Conservation (phyloP, 2,113 vertebrate genomes). For the Serilophus lunatus region DNA sequence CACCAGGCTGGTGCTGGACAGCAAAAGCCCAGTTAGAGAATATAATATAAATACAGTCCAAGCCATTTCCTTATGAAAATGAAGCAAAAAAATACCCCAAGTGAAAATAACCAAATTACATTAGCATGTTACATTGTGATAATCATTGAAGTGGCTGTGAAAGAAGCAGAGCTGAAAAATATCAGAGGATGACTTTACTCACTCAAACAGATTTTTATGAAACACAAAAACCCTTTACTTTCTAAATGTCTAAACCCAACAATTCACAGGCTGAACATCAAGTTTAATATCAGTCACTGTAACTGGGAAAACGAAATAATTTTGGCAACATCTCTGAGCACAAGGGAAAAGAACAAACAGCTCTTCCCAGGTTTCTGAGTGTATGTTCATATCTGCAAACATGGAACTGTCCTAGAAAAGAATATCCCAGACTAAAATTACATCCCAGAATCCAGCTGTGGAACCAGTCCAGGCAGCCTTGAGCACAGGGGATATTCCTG, state of each 20-base stretch:
- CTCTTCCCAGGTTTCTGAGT: background rate
- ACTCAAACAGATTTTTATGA: background rate
- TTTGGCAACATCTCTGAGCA: background rate
- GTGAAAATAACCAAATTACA: background rate
- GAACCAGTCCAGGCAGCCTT: background rate
- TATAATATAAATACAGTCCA: accelerated
- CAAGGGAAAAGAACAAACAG: background rate
- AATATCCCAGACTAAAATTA: accelerated
- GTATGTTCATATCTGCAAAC: accelerated
- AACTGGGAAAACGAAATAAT: background rate
- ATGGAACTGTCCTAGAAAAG: background rate
- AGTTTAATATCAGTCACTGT: background rate
- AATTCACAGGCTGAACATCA: background rate
- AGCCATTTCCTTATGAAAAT: background rate
- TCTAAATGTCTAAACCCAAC: background rate
- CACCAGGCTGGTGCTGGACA: background rate
- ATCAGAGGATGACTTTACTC: background rate
- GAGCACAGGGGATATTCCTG: background rate
- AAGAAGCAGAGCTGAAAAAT: background rate
- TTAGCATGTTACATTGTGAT: background rate
- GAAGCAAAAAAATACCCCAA: background rate
- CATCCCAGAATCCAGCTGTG: background rate
- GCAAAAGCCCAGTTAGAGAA: background rate
- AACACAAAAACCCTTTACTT: background rate
- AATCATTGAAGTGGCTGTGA: background rate